These are phyloP conservation scores for Xanthorhoe designata DNA, from an alignment of 2,888 invertebrate species.

Conservation along the genomic window DNA sequence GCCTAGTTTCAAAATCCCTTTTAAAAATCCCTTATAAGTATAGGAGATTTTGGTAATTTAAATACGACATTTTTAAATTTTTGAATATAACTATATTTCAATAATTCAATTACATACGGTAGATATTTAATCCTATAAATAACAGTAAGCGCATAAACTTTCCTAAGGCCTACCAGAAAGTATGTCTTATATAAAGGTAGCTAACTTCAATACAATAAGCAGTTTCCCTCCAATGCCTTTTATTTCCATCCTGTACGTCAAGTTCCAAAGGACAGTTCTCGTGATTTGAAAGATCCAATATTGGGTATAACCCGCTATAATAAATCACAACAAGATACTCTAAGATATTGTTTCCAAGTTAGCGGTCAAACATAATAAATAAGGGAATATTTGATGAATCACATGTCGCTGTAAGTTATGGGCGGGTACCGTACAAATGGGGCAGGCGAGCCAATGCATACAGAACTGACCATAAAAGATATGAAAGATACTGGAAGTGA, in stretches of 20 bases:
- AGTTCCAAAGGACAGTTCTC: neutral
- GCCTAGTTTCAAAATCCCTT: too few species aligned
- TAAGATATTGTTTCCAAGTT: conserved; percentile 45
- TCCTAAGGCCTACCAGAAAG: too few species aligned
- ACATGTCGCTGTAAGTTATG: conserved; percentile 67
- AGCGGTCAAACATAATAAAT: conserved; percentile 58
- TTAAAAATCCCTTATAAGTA: too few species aligned
- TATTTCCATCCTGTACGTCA: neutral
- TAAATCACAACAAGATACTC: conserved; percentile 26
- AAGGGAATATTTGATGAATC: conserved; percentile 64
- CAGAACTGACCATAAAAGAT: conserved; percentile 50
- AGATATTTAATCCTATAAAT: too few species aligned
- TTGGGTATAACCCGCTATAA: conserved; percentile 11
- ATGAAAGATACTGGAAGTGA: conserved; percentile 36
- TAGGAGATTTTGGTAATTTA: too few species aligned
- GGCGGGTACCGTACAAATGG: conserved; percentile 64
- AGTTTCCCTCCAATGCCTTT: neutral
- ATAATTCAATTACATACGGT: too few species aligned
- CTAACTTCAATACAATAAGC: neutral
- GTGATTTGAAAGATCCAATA: neutral
- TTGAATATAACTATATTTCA: too few species aligned
- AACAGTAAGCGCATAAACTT: too few species aligned
- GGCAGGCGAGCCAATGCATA: conserved; percentile 65
- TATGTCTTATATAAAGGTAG: too few species aligned
- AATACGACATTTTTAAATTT: too few species aligned